A percentile compares a stretch with the other conserved stretches of the same genome.
These are phyloP conservation scores for Lycocerus yunnanus DNA, from an alignment of 2,888 invertebrate genomes.

Conservation along the genomic window DNA sequence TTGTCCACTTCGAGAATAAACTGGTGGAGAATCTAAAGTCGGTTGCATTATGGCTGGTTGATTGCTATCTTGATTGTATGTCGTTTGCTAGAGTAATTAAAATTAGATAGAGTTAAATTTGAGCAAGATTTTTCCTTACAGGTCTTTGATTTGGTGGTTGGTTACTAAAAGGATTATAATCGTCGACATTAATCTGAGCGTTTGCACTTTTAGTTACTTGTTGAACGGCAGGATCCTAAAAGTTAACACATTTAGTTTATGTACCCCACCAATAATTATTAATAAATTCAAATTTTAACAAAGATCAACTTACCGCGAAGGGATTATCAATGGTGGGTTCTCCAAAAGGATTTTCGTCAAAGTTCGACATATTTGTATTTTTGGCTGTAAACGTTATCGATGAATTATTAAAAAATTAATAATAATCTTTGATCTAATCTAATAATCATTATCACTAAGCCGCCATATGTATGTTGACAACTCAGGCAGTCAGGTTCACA, in stretches of 20 bases:
- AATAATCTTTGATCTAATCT: conserved; percentile 18
- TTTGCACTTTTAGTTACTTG: conserved; percentile 81
- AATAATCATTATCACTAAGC: conserved; percentile 25
- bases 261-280: background rate
- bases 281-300: conserved; percentile 6
- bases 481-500: conserved; percentile 6
- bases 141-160: conserved; percentile 59
- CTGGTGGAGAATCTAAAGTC: conserved; percentile 70
- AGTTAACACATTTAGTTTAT: conserved; percentile 13
- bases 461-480: conserved; percentile 27
- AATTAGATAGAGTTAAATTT: background rate
- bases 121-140: conserved; percentile 25
- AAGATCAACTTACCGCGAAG: conserved; percentile 83
- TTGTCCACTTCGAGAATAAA: conserved; percentile 65
- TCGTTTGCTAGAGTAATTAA: background rate
- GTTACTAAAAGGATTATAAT: conserved; percentile 94
- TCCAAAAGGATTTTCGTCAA: conserved; percentile 96
- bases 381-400: conserved; percentile 10
- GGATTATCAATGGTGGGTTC: conserved; percentile 93
- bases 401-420: conserved; percentile 13
- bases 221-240: conserved; percentile 92
- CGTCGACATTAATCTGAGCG: conserved; percentile 80
- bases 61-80: conserved; percentile 50
- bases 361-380: conserved; percentile 72
- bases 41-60: conserved; percentile 86